Evolutionary conservation across 2,888 invertebrate species (phyloP).

Genomic region (Protonemura montana): DNA sequence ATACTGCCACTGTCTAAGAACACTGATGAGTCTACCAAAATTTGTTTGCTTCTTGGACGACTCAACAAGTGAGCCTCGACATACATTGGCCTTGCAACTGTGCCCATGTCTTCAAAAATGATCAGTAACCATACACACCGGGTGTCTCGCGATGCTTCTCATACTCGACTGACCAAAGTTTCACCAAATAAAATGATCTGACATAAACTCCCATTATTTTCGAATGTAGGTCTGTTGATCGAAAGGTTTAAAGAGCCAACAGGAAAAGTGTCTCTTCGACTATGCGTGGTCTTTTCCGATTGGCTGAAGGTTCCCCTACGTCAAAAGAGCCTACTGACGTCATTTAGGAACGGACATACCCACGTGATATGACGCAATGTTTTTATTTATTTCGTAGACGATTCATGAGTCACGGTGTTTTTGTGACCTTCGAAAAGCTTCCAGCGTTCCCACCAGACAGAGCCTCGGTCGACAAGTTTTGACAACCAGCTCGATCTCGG

Average conservation of each 20-base stretch:
- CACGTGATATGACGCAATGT: background rate
- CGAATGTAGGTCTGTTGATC: background rate
- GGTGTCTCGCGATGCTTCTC: background rate
- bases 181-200: background rate
- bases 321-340: background rate
- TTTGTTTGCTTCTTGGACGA: background rate
- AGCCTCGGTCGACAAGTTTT: background rate
- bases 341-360: background rate
- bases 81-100: conserved; percentile 25
- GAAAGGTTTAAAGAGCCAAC: background rate
- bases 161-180: background rate
- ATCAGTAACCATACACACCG: conserved; percentile 19
- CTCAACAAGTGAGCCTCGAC: background rate
- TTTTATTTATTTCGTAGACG: background rate
- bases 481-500: conserved; percentile 5
- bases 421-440: background rate
- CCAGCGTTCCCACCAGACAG: background rate
- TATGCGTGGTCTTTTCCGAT: background rate
- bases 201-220: background rate
- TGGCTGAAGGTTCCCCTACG: background rate
- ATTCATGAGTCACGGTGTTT: background rate
- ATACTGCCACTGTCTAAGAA: background rate
- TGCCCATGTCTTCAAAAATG: conserved; percentile 22
- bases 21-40: background rate
- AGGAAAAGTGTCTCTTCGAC: background rate